These are phyloP conservation scores for Sitodiplosis mosellana DNA, from an alignment of 1,140 invertebrate species.

Conservation along the genomic window DNA sequence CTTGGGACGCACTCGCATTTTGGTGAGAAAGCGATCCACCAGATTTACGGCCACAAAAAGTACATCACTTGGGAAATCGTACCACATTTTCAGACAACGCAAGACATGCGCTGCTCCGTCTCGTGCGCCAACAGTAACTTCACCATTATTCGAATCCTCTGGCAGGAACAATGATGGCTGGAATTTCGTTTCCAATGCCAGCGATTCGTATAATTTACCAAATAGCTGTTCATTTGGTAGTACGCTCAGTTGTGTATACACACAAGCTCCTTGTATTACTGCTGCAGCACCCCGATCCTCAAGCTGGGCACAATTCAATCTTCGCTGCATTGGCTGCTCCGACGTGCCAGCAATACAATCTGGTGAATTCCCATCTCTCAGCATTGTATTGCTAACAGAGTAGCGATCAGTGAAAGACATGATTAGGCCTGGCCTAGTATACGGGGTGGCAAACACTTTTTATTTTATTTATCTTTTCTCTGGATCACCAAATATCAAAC, in stretches of 20 bases:
- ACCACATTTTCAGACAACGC: constrained; percentile 65
- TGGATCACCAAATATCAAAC: too few relatives aligned
- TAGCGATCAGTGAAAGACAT: constrained; percentile 28
- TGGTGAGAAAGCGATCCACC: constrained; percentile 54
- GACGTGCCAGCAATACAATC: constrained; percentile 7
- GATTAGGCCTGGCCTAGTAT: constrained; percentile 27
- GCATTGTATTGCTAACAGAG: constrained; percentile 17
- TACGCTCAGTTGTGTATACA: constrained; percentile 15
- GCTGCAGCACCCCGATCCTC: constrained; percentile 26
- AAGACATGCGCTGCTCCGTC: constrained; percentile 61
- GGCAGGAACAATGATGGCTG: constrained; percentile 45
- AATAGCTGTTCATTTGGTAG: constrained; percentile 28
- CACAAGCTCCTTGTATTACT: constrained; percentile 6
- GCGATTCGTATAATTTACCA: constrained; percentile 42
- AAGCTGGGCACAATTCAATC: constrained; percentile 25
- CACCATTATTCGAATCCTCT: constrained; percentile 30
- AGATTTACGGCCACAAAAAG: constrained; percentile 56
- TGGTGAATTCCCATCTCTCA: neutral
- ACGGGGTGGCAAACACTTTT: too few relatives aligned
- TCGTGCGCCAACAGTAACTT: constrained; percentile 49
- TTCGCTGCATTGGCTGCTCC: constrained; percentile 24
- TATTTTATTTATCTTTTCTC: too few relatives aligned
- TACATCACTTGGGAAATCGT: constrained; percentile 55
- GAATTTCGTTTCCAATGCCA: constrained; percentile 46
- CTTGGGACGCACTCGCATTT: constrained; percentile 41